Percentiles rank a stretch among this genome's conserved stretches.
phyloP scores from a whole-genome alignment of 2,888 invertebrate species.

The Caenorhabditis angaria region DNA sequence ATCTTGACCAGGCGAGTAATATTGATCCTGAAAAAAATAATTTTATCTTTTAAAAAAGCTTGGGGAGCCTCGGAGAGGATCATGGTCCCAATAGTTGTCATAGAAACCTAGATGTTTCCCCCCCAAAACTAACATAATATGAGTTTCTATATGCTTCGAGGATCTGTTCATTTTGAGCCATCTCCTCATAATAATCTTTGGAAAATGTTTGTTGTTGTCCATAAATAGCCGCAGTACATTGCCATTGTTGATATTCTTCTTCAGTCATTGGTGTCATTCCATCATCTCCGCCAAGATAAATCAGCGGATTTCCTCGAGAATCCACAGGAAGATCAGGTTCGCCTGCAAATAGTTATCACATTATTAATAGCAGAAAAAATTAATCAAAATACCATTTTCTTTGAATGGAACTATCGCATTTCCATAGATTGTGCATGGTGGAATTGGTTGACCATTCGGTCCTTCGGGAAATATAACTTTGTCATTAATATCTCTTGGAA shows the following conservation, averaged over 20 bases:
- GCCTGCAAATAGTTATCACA: slow-evolving; percentile 13
- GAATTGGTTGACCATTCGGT: slow-evolving; percentile 41
- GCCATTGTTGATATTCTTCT: slow-evolving; percentile 16
- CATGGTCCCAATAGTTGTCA: too few species aligned
- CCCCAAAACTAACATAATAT: slow-evolving; percentile 7
- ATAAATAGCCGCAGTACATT: slow-evolving; percentile 23
- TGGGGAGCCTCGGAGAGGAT: too few species aligned
- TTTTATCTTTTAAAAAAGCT: neutral
- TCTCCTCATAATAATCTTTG: slow-evolving; percentile 8
- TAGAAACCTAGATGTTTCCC: too few species aligned
- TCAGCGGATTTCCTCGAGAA: slow-evolving; percentile 15
- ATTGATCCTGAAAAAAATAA: neutral
- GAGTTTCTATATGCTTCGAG: slow-evolving; percentile 2
- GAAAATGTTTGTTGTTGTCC: slow-evolving; percentile 13
- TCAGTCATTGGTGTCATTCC: slow-evolving; percentile 13
- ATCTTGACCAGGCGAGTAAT: neutral
- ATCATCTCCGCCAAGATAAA: slow-evolving; percentile 20
- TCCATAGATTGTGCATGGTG: slow-evolving; percentile 49
- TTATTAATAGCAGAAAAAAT: neutral
- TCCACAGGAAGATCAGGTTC: slow-evolving; percentile 26
- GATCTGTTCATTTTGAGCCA: slow-evolving; percentile 6
- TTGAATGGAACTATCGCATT: slow-evolving; percentile 49
- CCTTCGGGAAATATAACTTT: slow-evolving; percentile 46
- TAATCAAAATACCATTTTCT: slow-evolving; percentile 5
- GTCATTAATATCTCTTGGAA: slow-evolving; percentile 43